Base-by-base conservation (phyloP, 1,140 invertebrate genomes). In the Drosophila miranda region DNA sequence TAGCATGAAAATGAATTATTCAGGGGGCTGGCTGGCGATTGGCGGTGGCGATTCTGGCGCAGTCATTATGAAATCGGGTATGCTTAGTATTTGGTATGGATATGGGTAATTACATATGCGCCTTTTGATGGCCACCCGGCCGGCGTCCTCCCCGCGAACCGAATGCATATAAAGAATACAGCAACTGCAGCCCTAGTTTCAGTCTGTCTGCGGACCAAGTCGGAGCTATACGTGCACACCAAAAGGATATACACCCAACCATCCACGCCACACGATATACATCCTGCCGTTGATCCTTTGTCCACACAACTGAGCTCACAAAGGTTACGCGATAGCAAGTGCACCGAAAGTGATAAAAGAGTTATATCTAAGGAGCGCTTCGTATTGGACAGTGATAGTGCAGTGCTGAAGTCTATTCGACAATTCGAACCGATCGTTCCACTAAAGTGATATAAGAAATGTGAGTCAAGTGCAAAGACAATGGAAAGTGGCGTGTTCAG, bases 1-100 rank as follows among this genome's bases (percentile, higher is more conserved):
- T 84, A 59, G 78, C 81, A 86, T 86, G 16, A 49, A 59, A 49
- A 61, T 86, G 81, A 77, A 86, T 86, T 61, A 86, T 86, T 86
- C 82, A 86, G 41, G 23, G 34, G 34, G 11, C 19, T 19, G 19
- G 4, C 34, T 38, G 34, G 34, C 11, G 34, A 11, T 38, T 67
- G 19, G 21, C 56, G 45, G 49, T 48, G 49, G 34, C 53, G 43
- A 70, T 60, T 54, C 49, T 52, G 34, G 23, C 67, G 67, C 53
- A 72, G 57, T 63, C 51, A 64, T 84, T 73, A 75, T 78, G 58
- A 60, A 63, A 69, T 72, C 62, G 53, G 34, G 26, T 52, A 46
- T 46, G 41, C 21, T 73, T 61, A 46, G 61, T 58, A 64, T 72
- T 55, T 58, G 46, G 52, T 75, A 59, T 79, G 51, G 58, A 61